Conservation (phyloP, 2,797 vertebrate genomes). For the Myotis myotis region DNA sequence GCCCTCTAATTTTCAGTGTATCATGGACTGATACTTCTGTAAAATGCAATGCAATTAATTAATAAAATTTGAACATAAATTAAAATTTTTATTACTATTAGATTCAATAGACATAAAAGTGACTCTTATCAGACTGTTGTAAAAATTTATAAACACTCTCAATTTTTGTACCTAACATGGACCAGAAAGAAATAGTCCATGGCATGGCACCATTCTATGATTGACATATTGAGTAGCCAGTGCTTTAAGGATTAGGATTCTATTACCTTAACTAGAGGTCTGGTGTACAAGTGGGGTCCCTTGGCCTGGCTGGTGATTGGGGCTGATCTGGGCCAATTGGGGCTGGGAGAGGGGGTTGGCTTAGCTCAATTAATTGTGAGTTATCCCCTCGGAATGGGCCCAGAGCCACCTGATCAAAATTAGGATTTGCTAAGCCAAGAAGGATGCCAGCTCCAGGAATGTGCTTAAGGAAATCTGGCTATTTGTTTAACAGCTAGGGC, state of each 20-base stretch:
- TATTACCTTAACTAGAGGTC: not conserved
- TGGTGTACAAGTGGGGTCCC: no score
- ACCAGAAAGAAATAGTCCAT: not conserved
- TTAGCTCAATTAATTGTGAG: not conserved
- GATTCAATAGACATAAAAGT: not conserved
- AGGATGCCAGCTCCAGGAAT: not conserved
- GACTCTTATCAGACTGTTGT: not conserved
- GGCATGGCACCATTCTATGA: not conserved
- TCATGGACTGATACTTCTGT: not conserved
- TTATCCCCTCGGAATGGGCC: not conserved
- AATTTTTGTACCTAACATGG: not conserved
- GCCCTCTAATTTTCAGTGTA: not conserved
- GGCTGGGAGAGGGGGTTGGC: not conserved
- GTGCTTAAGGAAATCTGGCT: not conserved
- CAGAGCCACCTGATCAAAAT: not conserved
- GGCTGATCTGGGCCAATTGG: no score
- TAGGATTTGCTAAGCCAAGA: not conserved
- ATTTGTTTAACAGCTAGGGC: not conserved
- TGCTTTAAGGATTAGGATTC: not conserved
- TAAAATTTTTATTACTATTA: not conserved
- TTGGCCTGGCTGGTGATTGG: no score
- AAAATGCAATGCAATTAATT: conserved; percentile 13
- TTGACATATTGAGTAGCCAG: not conserved
- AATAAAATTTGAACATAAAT: not conserved
- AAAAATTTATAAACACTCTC: not conserved